A percentile compares a stretch with the other conserved stretches of the same genome.
Conservation (phyloP, 2,113 vertebrate genomes). For the Albula goreensis region DNA sequence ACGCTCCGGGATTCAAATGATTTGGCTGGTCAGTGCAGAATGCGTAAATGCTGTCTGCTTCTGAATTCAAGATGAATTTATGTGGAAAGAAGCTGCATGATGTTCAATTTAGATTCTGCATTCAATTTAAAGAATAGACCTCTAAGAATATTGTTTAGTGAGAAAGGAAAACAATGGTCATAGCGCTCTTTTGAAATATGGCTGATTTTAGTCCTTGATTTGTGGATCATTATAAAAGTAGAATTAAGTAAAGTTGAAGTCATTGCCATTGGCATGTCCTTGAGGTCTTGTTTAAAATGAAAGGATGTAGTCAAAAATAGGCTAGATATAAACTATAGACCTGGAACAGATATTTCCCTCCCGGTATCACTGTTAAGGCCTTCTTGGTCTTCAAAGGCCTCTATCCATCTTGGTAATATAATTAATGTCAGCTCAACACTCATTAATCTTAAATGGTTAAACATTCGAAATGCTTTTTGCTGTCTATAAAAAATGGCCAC, state of each 20-base stretch:
- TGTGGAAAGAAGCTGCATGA: too few relatives aligned
- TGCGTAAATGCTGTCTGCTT: too few relatives aligned
- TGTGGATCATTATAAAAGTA: background rate
- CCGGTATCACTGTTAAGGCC: constrained; percentile 3
- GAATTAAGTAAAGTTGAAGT: background rate
- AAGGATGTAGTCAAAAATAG: background rate
- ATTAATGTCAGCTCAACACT: constrained; percentile 25
- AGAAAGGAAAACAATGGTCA: too few relatives aligned
- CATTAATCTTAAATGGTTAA: constrained; percentile 31
- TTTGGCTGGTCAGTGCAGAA: too few relatives aligned
- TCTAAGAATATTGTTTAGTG: too few relatives aligned
- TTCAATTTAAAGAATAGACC: too few relatives aligned
- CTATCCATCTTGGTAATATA: constrained; percentile 16
- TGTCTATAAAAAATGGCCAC: constrained; percentile 2
- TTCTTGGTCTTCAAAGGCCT: constrained; percentile 9
- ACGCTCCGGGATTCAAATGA: background rate
- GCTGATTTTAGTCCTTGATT: too few relatives aligned
- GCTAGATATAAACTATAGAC: background rate
- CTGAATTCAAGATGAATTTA: too few relatives aligned
- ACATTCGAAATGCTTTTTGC: constrained; percentile 15
- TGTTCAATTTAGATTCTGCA: too few relatives aligned
- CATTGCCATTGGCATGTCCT: constrained; percentile 39
- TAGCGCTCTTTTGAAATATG: too few relatives aligned
- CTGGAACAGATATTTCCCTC: background rate
- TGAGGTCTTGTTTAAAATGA: constrained; percentile 38